Conservation (phyloP, 2,797 vertebrate species). For the Pseudocheirus occidentalis region DNA sequence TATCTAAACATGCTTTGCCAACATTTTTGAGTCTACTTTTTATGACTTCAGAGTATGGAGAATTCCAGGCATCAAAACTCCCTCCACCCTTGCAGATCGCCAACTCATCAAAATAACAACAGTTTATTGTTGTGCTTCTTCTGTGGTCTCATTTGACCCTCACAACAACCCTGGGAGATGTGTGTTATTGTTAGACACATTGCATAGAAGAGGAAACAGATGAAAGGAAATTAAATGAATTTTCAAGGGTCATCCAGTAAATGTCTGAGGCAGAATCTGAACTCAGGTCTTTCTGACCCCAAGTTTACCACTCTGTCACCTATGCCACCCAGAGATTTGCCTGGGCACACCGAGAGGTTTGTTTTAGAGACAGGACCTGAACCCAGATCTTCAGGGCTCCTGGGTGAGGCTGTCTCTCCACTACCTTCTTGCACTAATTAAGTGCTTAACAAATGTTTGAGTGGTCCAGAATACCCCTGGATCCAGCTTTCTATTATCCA, state of each 20-base stretch:
- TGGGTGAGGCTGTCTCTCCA: background rate
- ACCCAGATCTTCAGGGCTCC: background rate
- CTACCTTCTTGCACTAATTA: background rate
- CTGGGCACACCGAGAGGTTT: background rate
- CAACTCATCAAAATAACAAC: background rate
- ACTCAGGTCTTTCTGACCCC: background rate
- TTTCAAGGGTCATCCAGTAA: background rate
- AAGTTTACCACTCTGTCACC: background rate
- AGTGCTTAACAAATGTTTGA: background rate
- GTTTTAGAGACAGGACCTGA: background rate
- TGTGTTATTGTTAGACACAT: background rate
- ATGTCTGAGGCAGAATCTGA: background rate
- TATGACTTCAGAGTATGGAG: background rate
- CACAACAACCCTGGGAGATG: background rate
- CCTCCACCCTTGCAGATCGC: background rate
- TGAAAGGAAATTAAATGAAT: background rate
- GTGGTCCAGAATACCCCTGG: background rate
- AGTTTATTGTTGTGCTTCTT: background rate
- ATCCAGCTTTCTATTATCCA: background rate
- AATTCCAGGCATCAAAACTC: background rate
- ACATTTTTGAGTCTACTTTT: background rate
- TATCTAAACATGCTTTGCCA: background rate
- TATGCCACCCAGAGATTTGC: background rate
- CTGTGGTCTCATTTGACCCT: background rate
- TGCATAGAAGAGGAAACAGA: background rate